Percentiles rank a stretch among this genome's conserved stretches.
Conservation (phyloP, 2,113 vertebrate species). For the Leptobrachium ailaonicum region DNA sequence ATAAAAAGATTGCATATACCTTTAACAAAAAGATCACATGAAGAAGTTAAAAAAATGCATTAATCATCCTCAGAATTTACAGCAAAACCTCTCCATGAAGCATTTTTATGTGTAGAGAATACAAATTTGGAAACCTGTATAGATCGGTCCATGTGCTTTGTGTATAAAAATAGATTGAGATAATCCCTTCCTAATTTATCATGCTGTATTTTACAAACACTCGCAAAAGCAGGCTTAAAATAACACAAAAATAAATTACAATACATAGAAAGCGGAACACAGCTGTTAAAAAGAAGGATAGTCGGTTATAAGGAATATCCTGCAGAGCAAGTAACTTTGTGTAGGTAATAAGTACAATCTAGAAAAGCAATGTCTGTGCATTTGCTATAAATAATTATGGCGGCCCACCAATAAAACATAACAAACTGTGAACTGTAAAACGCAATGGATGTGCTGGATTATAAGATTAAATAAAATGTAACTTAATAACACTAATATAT, state of each 20-base stretch:
- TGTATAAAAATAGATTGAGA: not conserved
- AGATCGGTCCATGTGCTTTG: not conserved
- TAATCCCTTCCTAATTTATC: not conserved
- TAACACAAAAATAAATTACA: not conserved
- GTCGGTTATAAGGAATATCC: not conserved
- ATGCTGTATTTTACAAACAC: not conserved
- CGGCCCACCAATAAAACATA: conserved; percentile 35
- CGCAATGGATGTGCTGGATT: conserved; percentile 5
- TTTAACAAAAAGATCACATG: too few relatives aligned
- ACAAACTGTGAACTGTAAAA: conserved; percentile 12
- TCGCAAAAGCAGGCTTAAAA: not conserved
- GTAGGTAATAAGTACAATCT: conserved; percentile 19
- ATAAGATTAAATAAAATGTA: too few relatives aligned
- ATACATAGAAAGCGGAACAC: not conserved
- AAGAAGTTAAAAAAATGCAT: too few relatives aligned
- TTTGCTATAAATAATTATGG: conserved; percentile 21
- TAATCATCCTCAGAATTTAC: too few relatives aligned
- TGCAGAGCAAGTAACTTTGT: not conserved
- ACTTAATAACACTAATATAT: too few relatives aligned
- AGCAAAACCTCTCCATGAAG: too few relatives aligned
- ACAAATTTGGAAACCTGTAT: too few relatives aligned
- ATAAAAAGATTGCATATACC: too few relatives aligned
- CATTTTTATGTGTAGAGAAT: too few relatives aligned
- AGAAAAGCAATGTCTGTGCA: conserved; percentile 6
- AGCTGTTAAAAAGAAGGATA: not conserved